These are phyloP conservation scores for Forbesichthys papilliferus DNA, from an alignment of 2,113 vertebrate genomes.

Conservation along the genomic window DNA sequence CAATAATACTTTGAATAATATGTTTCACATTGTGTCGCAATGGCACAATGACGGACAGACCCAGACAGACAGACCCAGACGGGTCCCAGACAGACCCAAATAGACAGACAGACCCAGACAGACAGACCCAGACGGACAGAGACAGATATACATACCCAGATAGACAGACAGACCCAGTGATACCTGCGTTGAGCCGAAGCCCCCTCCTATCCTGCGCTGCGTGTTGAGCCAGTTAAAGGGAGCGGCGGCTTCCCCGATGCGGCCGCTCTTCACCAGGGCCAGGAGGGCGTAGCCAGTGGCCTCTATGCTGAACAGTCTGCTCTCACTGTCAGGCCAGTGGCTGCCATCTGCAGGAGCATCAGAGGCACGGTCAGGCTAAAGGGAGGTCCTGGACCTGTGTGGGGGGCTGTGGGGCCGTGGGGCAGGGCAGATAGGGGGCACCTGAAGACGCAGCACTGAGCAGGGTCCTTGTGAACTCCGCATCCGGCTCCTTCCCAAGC, in stretches of 20 bases:
- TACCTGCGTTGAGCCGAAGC: constrained; percentile 80
- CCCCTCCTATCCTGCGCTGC: constrained; percentile 64
- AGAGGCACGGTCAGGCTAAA: neutral
- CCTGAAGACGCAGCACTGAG: constrained; percentile 59
- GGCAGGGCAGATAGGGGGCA: constrained; percentile 15
- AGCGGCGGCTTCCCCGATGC: constrained; percentile 40
- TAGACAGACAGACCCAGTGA: neutral
- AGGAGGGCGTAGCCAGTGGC: constrained; percentile 76
- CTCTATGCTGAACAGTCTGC: constrained; percentile 66
- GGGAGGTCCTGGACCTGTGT: neutral
- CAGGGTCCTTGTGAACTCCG: constrained; percentile 14
- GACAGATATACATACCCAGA: neutral
- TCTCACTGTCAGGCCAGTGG: constrained; percentile 65
- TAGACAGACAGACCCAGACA: too few relatives aligned
- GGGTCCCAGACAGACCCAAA: too few relatives aligned
- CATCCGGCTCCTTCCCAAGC: neutral
- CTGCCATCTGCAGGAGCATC: constrained; percentile 34
- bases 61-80: too few relatives aligned
- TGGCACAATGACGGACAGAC: too few relatives aligned
- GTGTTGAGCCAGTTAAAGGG: constrained; percentile 75
- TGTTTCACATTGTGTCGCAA: neutral
- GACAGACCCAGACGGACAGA: too few relatives aligned
- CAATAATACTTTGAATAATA: too few relatives aligned
- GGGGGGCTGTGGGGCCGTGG: neutral
- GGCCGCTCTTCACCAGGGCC: constrained; percentile 65